phyloP scores from a whole-genome alignment of 2,113 vertebrate genomes.

The Hippoglossus stenolepis region DNA sequence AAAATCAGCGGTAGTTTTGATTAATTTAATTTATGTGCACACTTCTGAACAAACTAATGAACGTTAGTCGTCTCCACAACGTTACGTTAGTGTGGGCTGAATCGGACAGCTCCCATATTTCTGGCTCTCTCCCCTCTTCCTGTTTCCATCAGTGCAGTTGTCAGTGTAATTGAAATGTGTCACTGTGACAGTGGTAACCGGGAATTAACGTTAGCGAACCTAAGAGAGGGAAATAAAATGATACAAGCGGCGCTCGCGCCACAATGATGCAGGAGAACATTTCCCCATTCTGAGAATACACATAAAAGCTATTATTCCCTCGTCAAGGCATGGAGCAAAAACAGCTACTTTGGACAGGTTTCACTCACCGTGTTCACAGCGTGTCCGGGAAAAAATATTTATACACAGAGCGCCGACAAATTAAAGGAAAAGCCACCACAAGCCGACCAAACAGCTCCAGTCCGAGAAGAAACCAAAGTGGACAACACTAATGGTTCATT shows the following conservation, averaged over 20 bases:
- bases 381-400: constrained; percentile 8
- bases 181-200: constrained; percentile 37
- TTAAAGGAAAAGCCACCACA: too few relatives aligned
- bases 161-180: constrained; percentile 55
- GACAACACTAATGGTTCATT: neutral
- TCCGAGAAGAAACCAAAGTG: neutral
- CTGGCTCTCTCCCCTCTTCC: neutral
- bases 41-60: constrained; percentile 34
- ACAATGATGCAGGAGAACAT: neutral
- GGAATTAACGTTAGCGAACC: constrained; percentile 41
- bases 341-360: constrained; percentile 41
- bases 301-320: constrained; percentile 49
- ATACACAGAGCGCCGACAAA: neutral
- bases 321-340: constrained; percentile 47
- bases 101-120: neutral
- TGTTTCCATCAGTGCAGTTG: constrained; percentile 34
- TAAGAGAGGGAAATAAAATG: constrained; percentile 32
- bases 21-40: constrained; percentile 37
- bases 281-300: constrained; percentile 12
- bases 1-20: constrained; percentile 45
- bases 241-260: neutral
- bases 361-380: constrained; percentile 22
- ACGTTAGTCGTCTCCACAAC: neutral
- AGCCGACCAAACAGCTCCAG: neutral
- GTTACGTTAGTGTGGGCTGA: neutral